Base-by-base conservation (phyloP, 2,888 invertebrate species). In the Tetragonisca angustula region DNA sequence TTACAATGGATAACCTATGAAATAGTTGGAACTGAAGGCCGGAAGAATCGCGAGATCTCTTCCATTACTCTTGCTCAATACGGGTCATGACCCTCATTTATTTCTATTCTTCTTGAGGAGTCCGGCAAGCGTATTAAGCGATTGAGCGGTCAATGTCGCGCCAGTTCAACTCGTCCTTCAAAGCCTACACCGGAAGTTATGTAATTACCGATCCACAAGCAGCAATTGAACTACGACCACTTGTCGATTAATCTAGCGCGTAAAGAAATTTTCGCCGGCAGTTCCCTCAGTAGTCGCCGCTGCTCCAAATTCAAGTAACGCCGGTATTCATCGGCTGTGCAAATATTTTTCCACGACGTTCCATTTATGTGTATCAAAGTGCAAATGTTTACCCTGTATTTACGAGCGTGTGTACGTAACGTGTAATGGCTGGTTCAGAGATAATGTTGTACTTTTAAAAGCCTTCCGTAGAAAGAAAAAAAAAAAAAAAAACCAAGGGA, bases 91-190 rank as follows among this genome's bases (percentile, higher is more conserved):
- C 62, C 80, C 81, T 86, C 79, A 69, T 84, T 83, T 83, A 67
- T 73, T 77, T 77, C 69, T n/a, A 88, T 88, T 85, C 79, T 74
- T 71, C 64, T 62, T 80, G 71, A 83, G 81, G 79, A 73, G 84
- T 73, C 70, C 49, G 81, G 75, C 76, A 2, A 62, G 50, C 78
- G 73, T 73, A 84, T 87, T 86, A 81, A 83, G 36, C 68, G 80
- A 87, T 83, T 76, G 80, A 83, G 68, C 88, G 87, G 88, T 89
- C 89, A 87, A 86, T 88, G 89, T 87, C 87, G 88, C 78, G 81
- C 59, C 76, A 24, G 54, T 72, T 73, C 75, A 67, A 73, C 79
- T 72, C 73, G 77, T 77, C 74, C 83, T 84, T 84, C 81, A 70
- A 79, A 68, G 79, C 27, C 59, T 21, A 27, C 32, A 27, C 71